Base-by-base conservation (phyloP, 1,140 invertebrate species). In the Zaprionus vittiger region DNA sequence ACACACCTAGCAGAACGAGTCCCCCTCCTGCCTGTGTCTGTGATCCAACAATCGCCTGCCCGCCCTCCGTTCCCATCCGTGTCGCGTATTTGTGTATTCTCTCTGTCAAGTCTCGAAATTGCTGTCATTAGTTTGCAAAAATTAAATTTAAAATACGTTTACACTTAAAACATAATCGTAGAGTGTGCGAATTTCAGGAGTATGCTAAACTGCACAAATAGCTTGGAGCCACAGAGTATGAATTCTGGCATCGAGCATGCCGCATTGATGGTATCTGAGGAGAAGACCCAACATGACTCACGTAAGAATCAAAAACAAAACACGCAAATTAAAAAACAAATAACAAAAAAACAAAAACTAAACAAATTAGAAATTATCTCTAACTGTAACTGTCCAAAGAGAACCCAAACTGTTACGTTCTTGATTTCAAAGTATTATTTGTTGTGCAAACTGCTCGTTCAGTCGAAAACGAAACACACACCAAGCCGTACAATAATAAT, bases 191-290 rank as follows among this genome's bases (percentile, higher is more conserved):
- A 93, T 95, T 95, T 95, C 95, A 96, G 95, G 95, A 96, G 96
- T 95, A 96, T 96, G 95, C 94, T 96, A 94, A 96, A 96, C 95
- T 96, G 95, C 94, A 96, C 96, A 94, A 96, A 96, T 95, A 95
- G 95, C 91, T 95, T 96, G 94, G 96, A 96, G 93, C 95, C 95
- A 93, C 95, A 95, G 94, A 94, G 95, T 93, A 93, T 93, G 92
- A 93, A 93, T 91, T 95, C 95, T 80, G 95, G 95, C 84, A 95
- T 95, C 89, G 95, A 96, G 94, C 95, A 95, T 93, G 95, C 95
- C 93, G 95, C 95, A 92, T 94, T 96, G 93, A 96, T 96, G 94
- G 94, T 96, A 93, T 95, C 95, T 85, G 95, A 96, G 94, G 95
- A 96, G 93, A 96, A 96, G 94, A 95, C 95, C 93, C 95, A 95